These are phyloP conservation scores for Lycophotia porphyrea DNA, from an alignment of 2,888 invertebrate species.

Conservation along the genomic window DNA sequence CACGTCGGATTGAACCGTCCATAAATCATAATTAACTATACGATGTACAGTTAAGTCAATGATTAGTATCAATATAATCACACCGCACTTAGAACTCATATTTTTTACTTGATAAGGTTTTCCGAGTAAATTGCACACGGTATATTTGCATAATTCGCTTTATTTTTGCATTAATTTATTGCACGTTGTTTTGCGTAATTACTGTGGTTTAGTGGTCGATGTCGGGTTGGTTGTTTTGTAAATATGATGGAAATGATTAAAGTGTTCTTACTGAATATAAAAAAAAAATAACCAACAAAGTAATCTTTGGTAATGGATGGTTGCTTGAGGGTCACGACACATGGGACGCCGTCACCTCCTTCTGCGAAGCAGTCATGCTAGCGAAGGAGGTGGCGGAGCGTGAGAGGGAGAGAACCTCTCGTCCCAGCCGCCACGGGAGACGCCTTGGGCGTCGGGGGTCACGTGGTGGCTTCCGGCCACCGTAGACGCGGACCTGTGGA, in stretches of 20 bases:
- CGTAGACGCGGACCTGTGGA: too few relatives aligned
- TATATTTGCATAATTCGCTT: conserved; percentile 57
- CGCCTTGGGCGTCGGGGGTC: too few relatives aligned
- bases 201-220: not conserved
- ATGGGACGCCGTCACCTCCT: too few relatives aligned
- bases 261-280: not conserved
- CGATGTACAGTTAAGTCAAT: conserved; percentile 13
- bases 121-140: conserved; percentile 54
- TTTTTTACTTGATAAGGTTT: conserved; percentile 54
- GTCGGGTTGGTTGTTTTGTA: conserved; percentile 10
- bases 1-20: conserved; percentile 38
- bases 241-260: not conserved
- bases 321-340: not conserved
- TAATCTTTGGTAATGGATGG: not conserved
- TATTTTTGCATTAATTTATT: conserved; percentile 45
- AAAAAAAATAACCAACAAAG: not conserved
- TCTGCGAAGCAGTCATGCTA: too few relatives aligned
- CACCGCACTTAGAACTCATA: conserved; percentile 42
- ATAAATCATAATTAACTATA: conserved; percentile 65
- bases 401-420: too few relatives aligned
- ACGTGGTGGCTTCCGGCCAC: too few relatives aligned
- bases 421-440: too few relatives aligned
- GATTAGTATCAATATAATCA: conserved; percentile 54
- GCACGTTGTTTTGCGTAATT: conserved; percentile 32
- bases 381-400: too few relatives aligned